phyloP scores from a whole-genome alignment of 2,113 vertebrate genomes.

The Campylomormyrus tamandua region DNA sequence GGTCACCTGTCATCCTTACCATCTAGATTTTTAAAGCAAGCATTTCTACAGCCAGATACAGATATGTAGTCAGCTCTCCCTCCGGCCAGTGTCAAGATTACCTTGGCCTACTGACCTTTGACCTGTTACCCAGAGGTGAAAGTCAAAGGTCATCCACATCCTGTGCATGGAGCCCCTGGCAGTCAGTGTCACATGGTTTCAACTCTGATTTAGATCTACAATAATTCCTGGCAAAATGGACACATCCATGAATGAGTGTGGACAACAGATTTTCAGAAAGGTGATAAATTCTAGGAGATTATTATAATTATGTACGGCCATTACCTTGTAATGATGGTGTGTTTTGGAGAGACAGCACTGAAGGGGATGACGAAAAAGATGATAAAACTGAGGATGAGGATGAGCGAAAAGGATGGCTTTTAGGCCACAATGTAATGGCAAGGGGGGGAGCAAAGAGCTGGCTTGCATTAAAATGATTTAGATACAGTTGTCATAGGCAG shows the following conservation, averaged over 20 bases:
- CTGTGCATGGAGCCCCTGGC: background rate
- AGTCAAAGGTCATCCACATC: background rate
- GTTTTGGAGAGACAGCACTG: background rate
- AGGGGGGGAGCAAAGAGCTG: conserved; percentile 74
- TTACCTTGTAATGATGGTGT: background rate
- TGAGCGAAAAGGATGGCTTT: conserved; percentile 39
- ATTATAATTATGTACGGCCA: background rate
- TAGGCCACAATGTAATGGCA: conserved; percentile 44
- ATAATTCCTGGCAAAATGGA: background rate
- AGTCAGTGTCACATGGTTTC: background rate
- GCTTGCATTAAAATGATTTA: conserved; percentile 72
- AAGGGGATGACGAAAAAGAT: conserved; percentile 40
- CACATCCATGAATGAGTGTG: background rate
- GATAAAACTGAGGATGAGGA: conserved; percentile 39
- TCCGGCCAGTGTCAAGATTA: background rate
- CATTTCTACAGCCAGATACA: background rate
- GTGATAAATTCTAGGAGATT: background rate
- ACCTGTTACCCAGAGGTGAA: background rate
- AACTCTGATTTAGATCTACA: background rate
- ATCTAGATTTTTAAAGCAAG: background rate
- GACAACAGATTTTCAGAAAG: background rate
- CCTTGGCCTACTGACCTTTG: background rate
- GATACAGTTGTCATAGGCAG: conserved; percentile 89
- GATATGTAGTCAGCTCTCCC: background rate
- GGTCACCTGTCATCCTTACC: background rate